phyloP scores from a whole-genome alignment of 2,797 vertebrate genomes.

The Gallinago stenura region DNA sequence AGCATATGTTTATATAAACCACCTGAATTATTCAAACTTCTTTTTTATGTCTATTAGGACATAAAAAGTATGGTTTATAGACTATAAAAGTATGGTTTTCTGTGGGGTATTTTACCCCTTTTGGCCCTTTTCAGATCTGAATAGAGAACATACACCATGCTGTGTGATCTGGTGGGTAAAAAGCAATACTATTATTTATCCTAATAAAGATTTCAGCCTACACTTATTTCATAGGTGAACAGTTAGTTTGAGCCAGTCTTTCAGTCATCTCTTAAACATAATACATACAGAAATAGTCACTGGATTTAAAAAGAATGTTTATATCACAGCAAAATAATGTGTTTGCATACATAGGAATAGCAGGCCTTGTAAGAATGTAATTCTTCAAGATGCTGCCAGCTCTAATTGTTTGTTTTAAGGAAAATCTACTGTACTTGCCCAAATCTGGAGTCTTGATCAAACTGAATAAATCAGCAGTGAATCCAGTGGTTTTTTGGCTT shows the following conservation, averaged over 20 bases:
- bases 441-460: slow-evolving; percentile 48
- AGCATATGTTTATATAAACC: neutral
- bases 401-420: slow-evolving; percentile 43
- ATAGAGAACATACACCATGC: neutral
- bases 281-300: neutral
- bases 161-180: neutral
- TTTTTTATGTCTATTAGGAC: neutral
- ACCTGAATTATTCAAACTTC: neutral
- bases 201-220: neutral
- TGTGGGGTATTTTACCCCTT: neutral
- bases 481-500: slow-evolving; percentile 58
- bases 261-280: neutral
- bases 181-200: neutral
- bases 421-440: slow-evolving; percentile 3
- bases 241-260: neutral
- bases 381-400: neutral
- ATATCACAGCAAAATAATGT: neutral
- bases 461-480: slow-evolving; percentile 57
- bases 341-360: neutral
- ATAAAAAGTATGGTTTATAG: slow-evolving; percentile 25
- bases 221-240: neutral
- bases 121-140: neutral
- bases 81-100: slow-evolving; percentile 9
- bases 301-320: neutral
- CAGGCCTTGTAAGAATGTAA: neutral